Percentiles rank a stretch among this genome's conserved stretches.
Evolutionary conservation across 2,113 vertebrate genomes (phyloP).

Genomic region (Elephantulus edwardii): DNA sequence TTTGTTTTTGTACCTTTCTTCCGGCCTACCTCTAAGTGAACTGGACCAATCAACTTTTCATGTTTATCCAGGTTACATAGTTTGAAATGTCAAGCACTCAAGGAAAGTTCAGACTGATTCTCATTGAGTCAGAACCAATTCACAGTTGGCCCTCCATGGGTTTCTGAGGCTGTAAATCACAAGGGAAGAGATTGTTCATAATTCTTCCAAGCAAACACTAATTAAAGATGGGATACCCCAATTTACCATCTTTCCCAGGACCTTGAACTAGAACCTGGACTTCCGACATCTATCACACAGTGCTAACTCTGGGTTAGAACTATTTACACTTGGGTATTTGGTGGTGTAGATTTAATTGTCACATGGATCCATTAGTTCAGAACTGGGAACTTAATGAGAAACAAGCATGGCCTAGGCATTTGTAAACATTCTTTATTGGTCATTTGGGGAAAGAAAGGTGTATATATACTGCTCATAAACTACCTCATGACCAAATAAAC

Average conservation of each 20-base stretch:
- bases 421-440: slow-evolving; percentile 4
- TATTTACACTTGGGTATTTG: background rate
- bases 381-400: background rate
- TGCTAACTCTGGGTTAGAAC: background rate
- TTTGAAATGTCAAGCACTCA: background rate
- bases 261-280: background rate
- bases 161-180: too few relatives aligned
- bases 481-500: background rate
- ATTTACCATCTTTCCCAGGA: background rate
- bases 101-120: too few relatives aligned
- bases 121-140: too few relatives aligned
- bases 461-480: slow-evolving; percentile 6
- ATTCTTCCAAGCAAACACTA: too few relatives aligned
- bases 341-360: background rate
- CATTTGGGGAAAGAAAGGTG: background rate
- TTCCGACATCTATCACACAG: background rate
- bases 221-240: too few relatives aligned
- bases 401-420: slow-evolving; percentile 3
- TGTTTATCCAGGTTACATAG: background rate
- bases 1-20: background rate
- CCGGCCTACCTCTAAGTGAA: background rate
- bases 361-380: background rate
- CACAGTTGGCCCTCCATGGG: too few relatives aligned
- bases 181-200: too few relatives aligned
- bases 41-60: background rate